Base-by-base conservation (phyloP, 1,140 invertebrate genomes). In the Aplysia californica region DNA sequence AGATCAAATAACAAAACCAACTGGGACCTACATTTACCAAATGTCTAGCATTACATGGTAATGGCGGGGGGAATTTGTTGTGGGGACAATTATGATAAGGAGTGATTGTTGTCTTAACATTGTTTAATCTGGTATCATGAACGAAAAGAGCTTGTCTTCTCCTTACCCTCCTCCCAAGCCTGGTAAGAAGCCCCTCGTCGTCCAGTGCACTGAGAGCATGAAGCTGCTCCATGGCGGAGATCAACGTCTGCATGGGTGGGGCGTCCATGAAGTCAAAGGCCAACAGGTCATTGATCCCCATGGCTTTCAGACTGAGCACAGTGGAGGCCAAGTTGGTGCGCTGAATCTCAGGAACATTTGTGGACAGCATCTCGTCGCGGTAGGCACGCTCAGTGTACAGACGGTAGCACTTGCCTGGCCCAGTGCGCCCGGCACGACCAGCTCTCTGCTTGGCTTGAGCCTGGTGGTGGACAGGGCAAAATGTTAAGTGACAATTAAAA, bases 261-360 rank as follows among this genome's bases (percentile, higher is more conserved):
- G 98, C 96, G 89, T 99, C 98, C 98, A 99, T 99, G 89, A 99
- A 99, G 91, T 99, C 98, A 90, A 99, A 99, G 86, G 97, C 95
- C n/a, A 99, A 89, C n/a, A 99, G 91, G 90, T 99, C 98, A 89
- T 99, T 99, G 66, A 99, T 99, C 5, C 98, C 98, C 97, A 99
- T 99, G 0, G 98, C 98, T 89, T 99, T 99, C 0, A 99, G 88
- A 82, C 99, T 97, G 3, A 99, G 89, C 21, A 95, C 96, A 0
- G 97, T 99, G 2, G 95, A 96, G 2, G 98, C 97, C 71, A 99
- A 91, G 92, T 99, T 99, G 0, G 98, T 99, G 39, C 98, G 92
- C 88, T 99, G 98, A 84, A 99, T 99, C 91, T 99, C 98, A 0
- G 98, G 98, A n/a, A 99, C 97, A 5, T 97, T 97, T 0, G 97